phyloP scores from a whole-genome alignment of 1,140 invertebrate species.

The Hypothenemus hampei region DNA sequence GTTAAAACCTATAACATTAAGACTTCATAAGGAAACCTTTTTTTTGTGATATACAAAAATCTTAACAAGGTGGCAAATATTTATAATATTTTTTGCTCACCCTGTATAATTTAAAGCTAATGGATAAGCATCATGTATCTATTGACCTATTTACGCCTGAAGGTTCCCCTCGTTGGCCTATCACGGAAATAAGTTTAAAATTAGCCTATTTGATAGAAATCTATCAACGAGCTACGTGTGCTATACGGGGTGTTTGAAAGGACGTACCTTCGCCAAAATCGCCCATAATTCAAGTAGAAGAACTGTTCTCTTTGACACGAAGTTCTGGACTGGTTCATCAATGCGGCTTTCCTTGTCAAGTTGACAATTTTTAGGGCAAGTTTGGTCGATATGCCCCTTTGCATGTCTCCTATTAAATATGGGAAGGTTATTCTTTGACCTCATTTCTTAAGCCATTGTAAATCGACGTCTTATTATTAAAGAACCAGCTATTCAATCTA shows the following conservation, averaged over 20 bases:
- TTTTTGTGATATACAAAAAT: too few relatives aligned
- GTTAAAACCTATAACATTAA: too few relatives aligned
- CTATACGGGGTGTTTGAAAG: too few relatives aligned
- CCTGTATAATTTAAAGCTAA: background rate
- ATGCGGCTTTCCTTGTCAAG: conserved; percentile 27
- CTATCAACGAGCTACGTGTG: too few relatives aligned
- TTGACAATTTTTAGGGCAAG: conserved; percentile 38
- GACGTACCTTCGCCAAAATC: conserved; percentile 42
- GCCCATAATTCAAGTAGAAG: conserved; percentile 26
- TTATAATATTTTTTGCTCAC: too few relatives aligned
- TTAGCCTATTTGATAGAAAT: too few relatives aligned
- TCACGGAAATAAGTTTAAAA: background rate
- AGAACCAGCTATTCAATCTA: too few relatives aligned
- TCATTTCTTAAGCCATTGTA: too few relatives aligned
- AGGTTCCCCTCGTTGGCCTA: too few relatives aligned
- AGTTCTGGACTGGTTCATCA: conserved; percentile 9
- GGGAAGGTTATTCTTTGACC: conserved; percentile 20
- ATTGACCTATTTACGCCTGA: background rate
- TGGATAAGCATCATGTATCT: background rate
- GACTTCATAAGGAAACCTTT: too few relatives aligned
- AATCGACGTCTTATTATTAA: too few relatives aligned
- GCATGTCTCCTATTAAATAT: conserved; percentile 29
- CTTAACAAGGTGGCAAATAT: too few relatives aligned
- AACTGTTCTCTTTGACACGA: background rate
- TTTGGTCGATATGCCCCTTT: conserved; percentile 37